Conservation (phyloP, 2,113 vertebrate species). For the Pipa parva region DNA sequence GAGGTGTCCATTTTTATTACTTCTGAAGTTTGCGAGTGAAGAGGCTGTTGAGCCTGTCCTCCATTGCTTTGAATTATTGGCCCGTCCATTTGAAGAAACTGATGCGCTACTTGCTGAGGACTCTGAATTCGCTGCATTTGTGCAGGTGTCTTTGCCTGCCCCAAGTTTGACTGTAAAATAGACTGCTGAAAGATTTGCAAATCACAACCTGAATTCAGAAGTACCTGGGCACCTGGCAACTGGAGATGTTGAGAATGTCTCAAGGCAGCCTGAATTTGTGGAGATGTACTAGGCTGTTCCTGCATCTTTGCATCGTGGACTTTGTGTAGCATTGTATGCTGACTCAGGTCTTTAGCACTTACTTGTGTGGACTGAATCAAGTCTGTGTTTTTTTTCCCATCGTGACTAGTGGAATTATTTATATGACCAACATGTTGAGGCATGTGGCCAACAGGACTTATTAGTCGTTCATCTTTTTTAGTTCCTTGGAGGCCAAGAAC, state of each 20-base stretch:
- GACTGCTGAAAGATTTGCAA: constrained; percentile 89
- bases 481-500: constrained; percentile 72
- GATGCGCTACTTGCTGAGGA: constrained; percentile 68
- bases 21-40: constrained; percentile 72
- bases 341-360: constrained; percentile 76
- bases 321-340: constrained; percentile 74
- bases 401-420: constrained; percentile 60
- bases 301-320: constrained; percentile 71
- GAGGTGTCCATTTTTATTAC: constrained; percentile 72
- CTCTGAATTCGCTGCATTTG: constrained; percentile 76
- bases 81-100: constrained; percentile 85
- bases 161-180: constrained; percentile 71
- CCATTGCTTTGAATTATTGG: constrained; percentile 73
- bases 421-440: constrained; percentile 69
- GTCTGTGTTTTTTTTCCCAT: constrained; percentile 71
- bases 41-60: constrained; percentile 68
- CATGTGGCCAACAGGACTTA: constrained; percentile 68
- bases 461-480: constrained; percentile 77
- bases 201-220: constrained; percentile 78
- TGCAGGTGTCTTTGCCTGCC: constrained; percentile 68
- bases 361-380: constrained; percentile 74
- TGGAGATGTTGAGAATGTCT: constrained; percentile 76
- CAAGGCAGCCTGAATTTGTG: constrained; percentile 65
- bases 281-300: constrained; percentile 66
- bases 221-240: constrained; percentile 79